Evolutionary conservation across 2,113 vertebrate species (phyloP).

Genomic region (Machaerirhynchus nigripectus): DNA sequence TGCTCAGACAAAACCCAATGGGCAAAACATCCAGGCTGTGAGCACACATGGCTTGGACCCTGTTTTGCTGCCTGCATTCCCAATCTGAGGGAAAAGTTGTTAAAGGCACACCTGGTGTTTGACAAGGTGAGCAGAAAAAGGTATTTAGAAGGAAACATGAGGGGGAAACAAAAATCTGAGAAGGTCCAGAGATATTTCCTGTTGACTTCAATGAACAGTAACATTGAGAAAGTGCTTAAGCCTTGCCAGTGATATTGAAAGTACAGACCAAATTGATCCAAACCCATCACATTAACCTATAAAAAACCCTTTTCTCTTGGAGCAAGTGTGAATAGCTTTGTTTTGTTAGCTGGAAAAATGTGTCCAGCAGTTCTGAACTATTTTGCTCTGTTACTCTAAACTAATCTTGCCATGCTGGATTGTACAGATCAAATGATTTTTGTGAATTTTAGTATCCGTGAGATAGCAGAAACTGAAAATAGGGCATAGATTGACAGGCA

Average conservation of each 20-base stretch:
- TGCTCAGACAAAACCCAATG: neutral
- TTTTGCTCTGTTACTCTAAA: neutral
- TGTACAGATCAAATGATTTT: neutral
- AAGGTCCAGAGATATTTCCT: neutral
- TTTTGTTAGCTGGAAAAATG: neutral
- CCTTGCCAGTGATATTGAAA: neutral
- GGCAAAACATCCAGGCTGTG: neutral
- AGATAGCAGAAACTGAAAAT: neutral
- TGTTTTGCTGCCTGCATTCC: neutral
- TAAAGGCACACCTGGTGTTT: neutral
- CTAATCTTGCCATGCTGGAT: neutral
- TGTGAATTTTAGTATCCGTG: neutral
- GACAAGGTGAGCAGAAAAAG: neutral
- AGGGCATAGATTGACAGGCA: neutral
- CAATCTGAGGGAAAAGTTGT: neutral
- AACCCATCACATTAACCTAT: neutral
- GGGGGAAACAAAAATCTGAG: neutral
- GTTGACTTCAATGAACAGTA: neutral
- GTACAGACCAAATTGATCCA: neutral
- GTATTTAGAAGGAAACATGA: neutral
- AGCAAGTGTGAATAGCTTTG: neutral
- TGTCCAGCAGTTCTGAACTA: neutral
- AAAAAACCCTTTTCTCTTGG: neutral
- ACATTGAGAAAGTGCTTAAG: neutral
- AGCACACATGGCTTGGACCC: neutral